Evolutionary conservation across 2,888 invertebrate genomes (phyloP).

Genomic region (Mamestra brassicae): DNA sequence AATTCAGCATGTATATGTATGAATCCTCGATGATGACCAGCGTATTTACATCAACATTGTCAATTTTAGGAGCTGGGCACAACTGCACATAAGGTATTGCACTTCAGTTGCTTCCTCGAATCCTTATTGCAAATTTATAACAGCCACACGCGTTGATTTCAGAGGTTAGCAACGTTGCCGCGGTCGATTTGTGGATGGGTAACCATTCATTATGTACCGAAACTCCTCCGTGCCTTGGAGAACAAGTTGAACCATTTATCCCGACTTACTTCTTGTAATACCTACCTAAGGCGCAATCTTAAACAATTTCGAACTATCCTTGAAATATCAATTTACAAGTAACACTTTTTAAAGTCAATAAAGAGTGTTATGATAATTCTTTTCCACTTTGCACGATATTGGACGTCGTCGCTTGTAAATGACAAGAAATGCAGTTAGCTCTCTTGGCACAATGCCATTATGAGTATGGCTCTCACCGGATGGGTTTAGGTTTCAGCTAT

Average conservation of each 20-base stretch:
- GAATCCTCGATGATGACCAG: too few relatives aligned
- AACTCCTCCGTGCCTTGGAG: not conserved
- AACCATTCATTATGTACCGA: not conserved
- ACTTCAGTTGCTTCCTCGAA: not conserved
- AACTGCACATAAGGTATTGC: not conserved
- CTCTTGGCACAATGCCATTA: constrained; percentile 71
- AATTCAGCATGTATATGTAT: too few relatives aligned
- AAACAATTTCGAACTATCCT: not conserved
- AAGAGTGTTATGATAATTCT: constrained; percentile 54
- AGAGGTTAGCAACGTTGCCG: too few relatives aligned
- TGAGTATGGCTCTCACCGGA: constrained; percentile 66
- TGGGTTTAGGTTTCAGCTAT: constrained; percentile 65
- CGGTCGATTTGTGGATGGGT: not conserved
- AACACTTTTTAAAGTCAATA: constrained; percentile 38
- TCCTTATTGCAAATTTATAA: not conserved
- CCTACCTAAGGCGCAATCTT: not conserved
- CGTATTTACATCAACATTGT: not conserved
- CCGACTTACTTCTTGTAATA: too few relatives aligned
- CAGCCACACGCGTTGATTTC: not conserved
- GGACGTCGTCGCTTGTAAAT: constrained; percentile 64
- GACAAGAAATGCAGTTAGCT: constrained; percentile 69
- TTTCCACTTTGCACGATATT: constrained; percentile 61
- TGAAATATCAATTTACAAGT: constrained; percentile 13
- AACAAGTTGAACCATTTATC: not conserved
- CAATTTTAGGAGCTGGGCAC: not conserved